A percentile compares a stretch with the other conserved stretches of the same genome.
These are phyloP conservation scores for Porites lutea DNA, from an alignment of 64 coral and sea anemone genomes.

Conservation along the genomic window DNA sequence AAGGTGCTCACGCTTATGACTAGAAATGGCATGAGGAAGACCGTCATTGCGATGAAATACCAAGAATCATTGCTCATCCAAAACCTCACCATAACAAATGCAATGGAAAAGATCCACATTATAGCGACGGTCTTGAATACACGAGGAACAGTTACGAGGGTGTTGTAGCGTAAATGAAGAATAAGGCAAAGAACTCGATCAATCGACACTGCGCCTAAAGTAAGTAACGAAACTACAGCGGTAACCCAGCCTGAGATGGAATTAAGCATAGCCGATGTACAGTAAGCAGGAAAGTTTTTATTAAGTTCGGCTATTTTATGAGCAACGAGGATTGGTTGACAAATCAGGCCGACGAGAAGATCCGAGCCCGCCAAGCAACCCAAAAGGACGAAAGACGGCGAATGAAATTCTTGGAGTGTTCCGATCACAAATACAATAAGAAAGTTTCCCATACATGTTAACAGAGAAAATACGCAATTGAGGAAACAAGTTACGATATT, in stretches of 20 bases:
- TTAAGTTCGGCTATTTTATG: slow-evolving; percentile 33
- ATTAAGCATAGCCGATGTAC: background rate
- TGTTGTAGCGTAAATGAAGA: slow-evolving; percentile 9
- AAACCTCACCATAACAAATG: slow-evolving; percentile 7
- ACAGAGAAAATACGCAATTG: slow-evolving; percentile 2
- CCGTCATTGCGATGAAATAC: too few species aligned
- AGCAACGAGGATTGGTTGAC: slow-evolving; percentile 16
- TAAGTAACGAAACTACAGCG: slow-evolving; percentile 40
- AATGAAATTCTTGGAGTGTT: slow-evolving; percentile 23
- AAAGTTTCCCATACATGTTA: background rate
- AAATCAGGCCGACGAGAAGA: background rate
- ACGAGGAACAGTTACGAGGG: slow-evolving; percentile 32
- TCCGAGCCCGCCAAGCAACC: slow-evolving; percentile 15
- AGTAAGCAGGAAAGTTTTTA: background rate
- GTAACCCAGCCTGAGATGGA: background rate
- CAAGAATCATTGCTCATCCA: background rate
- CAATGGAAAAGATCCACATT: slow-evolving; percentile 8
- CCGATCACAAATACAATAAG: slow-evolving; percentile 7
- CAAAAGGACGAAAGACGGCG: slow-evolving; percentile 50
- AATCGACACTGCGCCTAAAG: slow-evolving; percentile 34
- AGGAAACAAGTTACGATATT: too few species aligned
- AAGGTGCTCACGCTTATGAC: too few species aligned
- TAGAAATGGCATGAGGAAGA: too few species aligned
- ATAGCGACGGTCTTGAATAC: background rate
- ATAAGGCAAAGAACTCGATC: slow-evolving; percentile 33